Percentiles rank a stretch among this genome's conserved stretches.
Evolutionary conservation across 1,140 invertebrate genomes (phyloP).

Genomic region (Wiebesia pumilae): DNA sequence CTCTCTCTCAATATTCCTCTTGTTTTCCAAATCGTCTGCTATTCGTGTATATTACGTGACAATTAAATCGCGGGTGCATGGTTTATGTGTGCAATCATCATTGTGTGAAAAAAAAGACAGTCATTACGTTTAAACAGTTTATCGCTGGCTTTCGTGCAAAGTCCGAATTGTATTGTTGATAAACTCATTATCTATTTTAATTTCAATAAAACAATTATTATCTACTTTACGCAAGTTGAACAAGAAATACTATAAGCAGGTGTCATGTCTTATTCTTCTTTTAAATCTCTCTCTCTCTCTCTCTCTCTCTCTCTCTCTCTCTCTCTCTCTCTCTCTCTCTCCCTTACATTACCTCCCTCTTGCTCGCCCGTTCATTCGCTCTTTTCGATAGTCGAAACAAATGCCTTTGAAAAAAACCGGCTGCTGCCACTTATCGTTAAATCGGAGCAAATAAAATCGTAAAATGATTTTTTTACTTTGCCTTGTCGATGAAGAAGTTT

Average conservation of each 20-base stretch:
- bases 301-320: background rate
- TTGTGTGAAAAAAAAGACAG: background rate
- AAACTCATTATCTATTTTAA: background rate
- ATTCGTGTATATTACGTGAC: constrained; percentile 19
- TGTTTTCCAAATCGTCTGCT: constrained; percentile 20
- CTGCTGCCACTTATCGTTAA: background rate
- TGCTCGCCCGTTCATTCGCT: background rate
- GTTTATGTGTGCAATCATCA: background rate
- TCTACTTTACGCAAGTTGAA: background rate
- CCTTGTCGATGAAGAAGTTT: background rate
- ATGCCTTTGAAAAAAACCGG: background rate
- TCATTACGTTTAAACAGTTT: background rate
- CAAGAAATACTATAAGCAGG: background rate
- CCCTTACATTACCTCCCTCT: background rate
- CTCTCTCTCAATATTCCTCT: too few species aligned
- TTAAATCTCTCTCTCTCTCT: background rate
- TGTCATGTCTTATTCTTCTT: background rate
- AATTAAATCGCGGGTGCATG: background rate
- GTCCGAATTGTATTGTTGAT: background rate
- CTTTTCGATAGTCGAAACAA: background rate
- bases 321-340: background rate
- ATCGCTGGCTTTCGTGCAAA: background rate
- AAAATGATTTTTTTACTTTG: background rate
- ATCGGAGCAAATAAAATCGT: background rate
- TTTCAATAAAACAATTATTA: background rate